Evolutionary conservation across 2,113 vertebrate genomes (phyloP), one percentile per base, ranked within the genome.

Genomic region (Melierax canorus): DNA sequence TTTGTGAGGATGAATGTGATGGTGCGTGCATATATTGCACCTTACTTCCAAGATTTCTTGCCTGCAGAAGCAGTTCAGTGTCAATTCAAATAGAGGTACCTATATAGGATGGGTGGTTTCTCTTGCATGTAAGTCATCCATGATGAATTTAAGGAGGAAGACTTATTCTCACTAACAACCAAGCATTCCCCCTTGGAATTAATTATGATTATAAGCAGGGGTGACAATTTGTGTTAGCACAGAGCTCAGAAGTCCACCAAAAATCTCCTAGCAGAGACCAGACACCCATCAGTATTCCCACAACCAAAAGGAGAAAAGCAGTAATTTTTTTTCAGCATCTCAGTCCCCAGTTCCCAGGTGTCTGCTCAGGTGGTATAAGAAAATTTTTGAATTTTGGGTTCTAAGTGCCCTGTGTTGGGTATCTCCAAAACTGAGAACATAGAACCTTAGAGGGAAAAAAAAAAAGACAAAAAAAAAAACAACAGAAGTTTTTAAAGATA

Each of bases 391-490:
- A 51, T 62, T 79, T 13, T 55, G 15, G 4, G 1, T 71, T 59
- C 26, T 58, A 63, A 43, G 19, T 21, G 6, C 1, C 17, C 15
- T 55, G 6, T n/a, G 5, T 29, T 56, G 7, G 3, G 1, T 34
- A 27, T 6, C 36, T 81, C 17, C 27, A 39, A 81, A 81, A 58
- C 10, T 58, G 23, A 69, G 20, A 85, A 55, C 12, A 58, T 9
- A 30, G 36, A 60, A 38, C 2, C 5, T 24, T 17, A 6, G 12
- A 1, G 9, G 13, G 1, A 45, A 18, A 45, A 2, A 43, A 43
- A 6, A 6, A 18, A 12, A 15, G 4, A 7, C 3, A 46, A 4
- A 5, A 12, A 15, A 10, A 48, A 48, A 23, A n/a, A 15, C 19
- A 10, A 15, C 7, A 62, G 1, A 71, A 38, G 5, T 36, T 51